Conservation (phyloP, 2,113 vertebrate genomes). For the Mola mola region DNA sequence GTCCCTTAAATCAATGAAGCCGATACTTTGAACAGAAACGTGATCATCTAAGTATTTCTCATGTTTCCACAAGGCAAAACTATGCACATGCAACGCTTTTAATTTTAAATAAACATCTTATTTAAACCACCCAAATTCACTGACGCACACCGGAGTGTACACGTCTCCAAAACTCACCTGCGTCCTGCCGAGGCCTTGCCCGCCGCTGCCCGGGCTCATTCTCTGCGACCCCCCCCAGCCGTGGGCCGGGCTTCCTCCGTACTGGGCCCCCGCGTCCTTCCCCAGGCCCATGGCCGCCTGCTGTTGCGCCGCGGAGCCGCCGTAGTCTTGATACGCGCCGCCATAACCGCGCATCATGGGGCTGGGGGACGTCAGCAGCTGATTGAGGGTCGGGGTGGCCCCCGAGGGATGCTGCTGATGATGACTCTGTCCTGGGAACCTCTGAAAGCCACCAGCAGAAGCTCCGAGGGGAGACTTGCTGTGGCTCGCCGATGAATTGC, state of each 20-base stretch:
- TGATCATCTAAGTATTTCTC: neutral
- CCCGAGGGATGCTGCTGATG: conserved; percentile 87
- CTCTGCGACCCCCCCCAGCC: conserved; percentile 93
- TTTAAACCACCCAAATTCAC: too few species aligned
- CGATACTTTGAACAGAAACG: neutral
- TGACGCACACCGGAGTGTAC: conserved; percentile 6
- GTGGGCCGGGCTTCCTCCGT: conserved; percentile 83
- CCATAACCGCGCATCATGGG: conserved; percentile 94
- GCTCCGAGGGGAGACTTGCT: conserved; percentile 80
- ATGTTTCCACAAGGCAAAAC: neutral
- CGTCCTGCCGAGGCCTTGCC: conserved; percentile 87
- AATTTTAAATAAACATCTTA: too few species aligned
- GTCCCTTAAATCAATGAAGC: neutral
- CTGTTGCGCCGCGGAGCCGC: conserved; percentile 80
- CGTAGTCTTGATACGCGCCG: conserved; percentile 89
- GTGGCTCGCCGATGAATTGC: conserved; percentile 76
- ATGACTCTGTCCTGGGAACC: conserved; percentile 89
- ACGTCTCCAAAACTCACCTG: conserved; percentile 84
- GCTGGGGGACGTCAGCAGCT: conserved; percentile 94
- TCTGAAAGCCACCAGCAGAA: conserved; percentile 86
- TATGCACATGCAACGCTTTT: neutral
- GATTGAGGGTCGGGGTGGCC: conserved; percentile 95
- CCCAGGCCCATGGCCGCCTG: conserved; percentile 83
- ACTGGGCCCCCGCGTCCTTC: conserved; percentile 90
- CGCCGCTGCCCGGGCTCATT: conserved; percentile 88